Percentiles rank a stretch among this genome's conserved stretches.
Conservation (phyloP, 2,888 invertebrate genomes). For the Drosophila neutralis region DNA sequence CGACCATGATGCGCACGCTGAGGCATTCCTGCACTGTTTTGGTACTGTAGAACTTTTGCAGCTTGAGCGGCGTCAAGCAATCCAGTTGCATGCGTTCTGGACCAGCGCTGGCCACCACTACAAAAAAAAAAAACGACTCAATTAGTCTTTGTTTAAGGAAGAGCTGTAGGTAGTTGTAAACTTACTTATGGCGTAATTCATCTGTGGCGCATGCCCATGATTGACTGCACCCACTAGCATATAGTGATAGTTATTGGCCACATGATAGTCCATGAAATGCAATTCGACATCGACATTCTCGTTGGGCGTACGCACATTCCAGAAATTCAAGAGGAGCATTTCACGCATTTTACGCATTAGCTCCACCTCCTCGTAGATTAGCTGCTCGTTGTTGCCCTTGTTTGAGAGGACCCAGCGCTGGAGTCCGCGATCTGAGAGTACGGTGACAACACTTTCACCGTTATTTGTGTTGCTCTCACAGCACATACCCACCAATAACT, state of each 20-base stretch:
- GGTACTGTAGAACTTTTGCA: conserved; percentile 79
- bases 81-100: conserved; percentile 70
- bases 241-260: conserved; percentile 88
- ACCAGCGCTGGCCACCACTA: conserved; percentile 74
- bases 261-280: conserved; percentile 92
- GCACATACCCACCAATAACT: conserved; percentile 89
- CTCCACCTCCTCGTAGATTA: conserved; percentile 90
- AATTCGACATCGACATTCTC: conserved; percentile 89
- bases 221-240: conserved; percentile 90
- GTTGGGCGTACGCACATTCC: conserved; percentile 86
- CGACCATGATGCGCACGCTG: conserved; percentile 82
- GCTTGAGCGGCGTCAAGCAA: conserved; percentile 81
- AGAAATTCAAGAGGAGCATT: conserved; percentile 88
- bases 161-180: background rate
- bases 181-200: conserved; percentile 90
- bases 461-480: conserved; percentile 84
- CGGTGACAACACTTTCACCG: conserved; percentile 87
- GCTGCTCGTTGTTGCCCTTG: conserved; percentile 88
- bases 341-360: conserved; percentile 90
- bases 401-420: conserved; percentile 92
- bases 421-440: conserved; percentile 91
- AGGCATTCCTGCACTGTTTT: conserved; percentile 81
- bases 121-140: no score
- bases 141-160: background rate
- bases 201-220: conserved; percentile 88